Base-by-base conservation (phyloP, 2,888 invertebrate genomes). In the Hemithea aestivaria region DNA sequence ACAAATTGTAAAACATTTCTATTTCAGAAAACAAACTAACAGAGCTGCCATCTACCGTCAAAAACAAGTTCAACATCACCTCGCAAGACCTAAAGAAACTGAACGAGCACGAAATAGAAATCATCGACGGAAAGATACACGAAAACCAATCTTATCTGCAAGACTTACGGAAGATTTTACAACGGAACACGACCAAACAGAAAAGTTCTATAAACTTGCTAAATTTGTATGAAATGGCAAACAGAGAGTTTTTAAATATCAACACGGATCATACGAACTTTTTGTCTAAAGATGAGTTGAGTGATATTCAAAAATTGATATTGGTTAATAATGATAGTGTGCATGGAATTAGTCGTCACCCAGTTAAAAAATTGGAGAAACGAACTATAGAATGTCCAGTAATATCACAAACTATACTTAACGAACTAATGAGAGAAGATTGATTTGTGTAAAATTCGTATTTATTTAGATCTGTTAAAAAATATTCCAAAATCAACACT, bases 71-170 rank as follows among this genome's bases (percentile, higher is more conserved):
- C 41, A 53, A 73, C 25, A 61, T 81, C 9, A 37, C 47, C 2
- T 63, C 68, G n/a, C 61, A 66, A 1, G 74, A 77, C 25, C 41
- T 76, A 0, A 56, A 62, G 9, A 69, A 68, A 26, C 38, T 73
- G 1, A 69, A 64, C 36, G 67, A 74, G 8, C 77, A 73, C 33
- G 82, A 82, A 46, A 68, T 85, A 1, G 83, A 85, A 57, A 78
- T 83, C 6, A 80, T 85, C 16, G 85, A 84, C 51, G 65, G 58
- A 1, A 70, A 68, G 22, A 66, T 82, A 51, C 44, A 61, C 1
- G 75, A 74, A 39, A 83, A 85, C 56, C 65, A 65, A 53, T 57
- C 74, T 1, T 78, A 82, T 41, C 53, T 85, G 10, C 69, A 81
- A n/a, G 82, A 79, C 40, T 58, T 85, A 7, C 66, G 61, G 46